Evolutionary conservation across 2,888 invertebrate species (phyloP), one percentile per base, ranked within the genome.

Genomic region (Vandiemenella viatica): DNA sequence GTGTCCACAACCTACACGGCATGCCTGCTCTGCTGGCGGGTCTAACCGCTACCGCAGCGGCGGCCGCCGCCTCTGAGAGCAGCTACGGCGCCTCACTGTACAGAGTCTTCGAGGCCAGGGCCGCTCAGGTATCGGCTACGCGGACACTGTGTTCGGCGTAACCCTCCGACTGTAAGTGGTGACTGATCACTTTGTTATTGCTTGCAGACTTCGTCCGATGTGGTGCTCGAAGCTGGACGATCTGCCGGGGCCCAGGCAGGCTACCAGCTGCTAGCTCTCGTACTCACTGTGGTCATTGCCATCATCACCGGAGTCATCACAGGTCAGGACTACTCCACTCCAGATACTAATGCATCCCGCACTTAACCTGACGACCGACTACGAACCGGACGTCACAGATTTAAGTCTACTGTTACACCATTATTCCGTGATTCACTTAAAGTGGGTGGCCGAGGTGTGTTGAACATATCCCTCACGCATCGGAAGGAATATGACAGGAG

Each of bases 1-100:
- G 96, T 5, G 92, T 96, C 2, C 82, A 96, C 69, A 96, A 96
- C 69, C 76, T 97, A 15, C 96, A 97, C 63, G 96, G 95, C 0
- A 87, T 95, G 83, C 96, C 96, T 0, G 95, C 89, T 1, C 65
- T 96, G 2, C 67, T 89, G 43, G 88, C 90, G 0, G 95, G 84
- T 21, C 62, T 93, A 47, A 74, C 84, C 32, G 83, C 89, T 0
- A 78, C 80, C 1, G 62, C 90, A 37, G 79, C 84, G 65, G 86
- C 90, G 3, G 75, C 72, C 1, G 57, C 84, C 22, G 87, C 86
- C 1, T 77, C 77, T 1, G 68, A 73, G 57, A 69, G 73, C 0
- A 65, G 67, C 16, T 92, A 92, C 65, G 77, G 68, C 7, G 57
- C 59, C 50, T 64, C 71, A 43, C 54, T 71, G 52, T 71, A 67